These are phyloP conservation scores for Magallana gigas DNA, from an alignment of 1,140 invertebrate species.

Conservation along the genomic window DNA sequence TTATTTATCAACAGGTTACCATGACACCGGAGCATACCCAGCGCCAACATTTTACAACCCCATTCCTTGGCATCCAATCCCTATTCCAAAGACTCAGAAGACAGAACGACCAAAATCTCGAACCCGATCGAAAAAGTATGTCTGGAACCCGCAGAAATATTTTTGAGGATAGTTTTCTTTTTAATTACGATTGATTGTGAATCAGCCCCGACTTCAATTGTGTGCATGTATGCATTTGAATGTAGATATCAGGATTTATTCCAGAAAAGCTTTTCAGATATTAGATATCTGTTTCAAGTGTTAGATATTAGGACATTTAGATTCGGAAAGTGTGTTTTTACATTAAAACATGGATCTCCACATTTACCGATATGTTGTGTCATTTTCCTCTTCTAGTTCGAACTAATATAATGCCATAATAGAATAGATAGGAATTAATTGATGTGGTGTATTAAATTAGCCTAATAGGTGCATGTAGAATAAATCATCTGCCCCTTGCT, in stretches of 20 bases:
- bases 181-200: background rate
- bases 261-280: background rate
- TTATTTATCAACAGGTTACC: conserved; percentile 60
- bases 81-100: conserved; percentile 63
- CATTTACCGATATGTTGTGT: no score
- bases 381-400: no score
- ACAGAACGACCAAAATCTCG: conserved; percentile 61
- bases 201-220: background rate
- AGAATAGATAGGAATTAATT: no score
- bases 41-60: conserved; percentile 72
- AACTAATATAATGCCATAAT: no score
- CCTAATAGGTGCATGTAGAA: no score
- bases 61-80: conserved; percentile 74
- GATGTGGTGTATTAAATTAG: no score
- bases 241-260: background rate
- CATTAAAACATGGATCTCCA: no score
- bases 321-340: no score
- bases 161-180: conserved; percentile 31
- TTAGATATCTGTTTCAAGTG: background rate
- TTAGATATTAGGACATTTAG: no score
- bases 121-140: conserved; percentile 64
- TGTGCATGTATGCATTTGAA: background rate
- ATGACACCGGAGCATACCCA: conserved; percentile 70
- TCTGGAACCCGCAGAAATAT: conserved; percentile 74
- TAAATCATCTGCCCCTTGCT: no score